phyloP scores from a whole-genome alignment of 2,797 vertebrate species.

The Danio choprae region DNA sequence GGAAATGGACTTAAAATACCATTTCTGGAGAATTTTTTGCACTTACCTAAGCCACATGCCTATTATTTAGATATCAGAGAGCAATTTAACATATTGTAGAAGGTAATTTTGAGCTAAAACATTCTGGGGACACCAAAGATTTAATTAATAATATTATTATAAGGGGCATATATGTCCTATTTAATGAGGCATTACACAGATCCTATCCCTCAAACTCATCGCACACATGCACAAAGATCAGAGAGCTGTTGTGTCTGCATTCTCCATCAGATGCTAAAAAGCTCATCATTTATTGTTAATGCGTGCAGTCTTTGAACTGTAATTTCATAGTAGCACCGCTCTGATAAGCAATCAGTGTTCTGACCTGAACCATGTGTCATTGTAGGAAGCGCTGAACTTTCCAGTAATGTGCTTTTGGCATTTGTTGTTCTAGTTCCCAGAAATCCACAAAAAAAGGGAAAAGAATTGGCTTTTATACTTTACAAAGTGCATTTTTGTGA shows the following conservation, averaged over 20 bases:
- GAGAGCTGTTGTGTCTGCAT: background rate
- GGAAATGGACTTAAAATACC: too few species aligned
- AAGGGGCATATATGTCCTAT: too few species aligned
- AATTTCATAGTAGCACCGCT: background rate
- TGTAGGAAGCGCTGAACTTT: background rate
- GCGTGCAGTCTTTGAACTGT: background rate
- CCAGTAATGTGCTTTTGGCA: constrained; percentile 27
- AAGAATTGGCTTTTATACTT: constrained; percentile 5
- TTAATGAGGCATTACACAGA: background rate
- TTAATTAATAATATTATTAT: too few species aligned
- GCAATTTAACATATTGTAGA: too few species aligned
- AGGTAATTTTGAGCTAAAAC: too few species aligned
- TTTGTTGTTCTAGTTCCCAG: constrained; percentile 40
- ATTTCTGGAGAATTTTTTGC: too few species aligned
- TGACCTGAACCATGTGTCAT: background rate
- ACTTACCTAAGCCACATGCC: too few species aligned
- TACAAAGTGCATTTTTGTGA: constrained; percentile 34
- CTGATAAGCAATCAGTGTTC: constrained; percentile 22
- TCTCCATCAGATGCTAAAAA: background rate
- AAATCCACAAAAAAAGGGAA: constrained; percentile 13
- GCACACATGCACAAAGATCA: background rate
- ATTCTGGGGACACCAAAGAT: too few species aligned
- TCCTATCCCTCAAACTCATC: background rate
- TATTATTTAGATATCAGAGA: too few species aligned
- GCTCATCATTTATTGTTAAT: constrained; percentile 12